Evolutionary conservation across 2,797 vertebrate genomes (phyloP).

Genomic region (Potorous gilbertii): DNA sequence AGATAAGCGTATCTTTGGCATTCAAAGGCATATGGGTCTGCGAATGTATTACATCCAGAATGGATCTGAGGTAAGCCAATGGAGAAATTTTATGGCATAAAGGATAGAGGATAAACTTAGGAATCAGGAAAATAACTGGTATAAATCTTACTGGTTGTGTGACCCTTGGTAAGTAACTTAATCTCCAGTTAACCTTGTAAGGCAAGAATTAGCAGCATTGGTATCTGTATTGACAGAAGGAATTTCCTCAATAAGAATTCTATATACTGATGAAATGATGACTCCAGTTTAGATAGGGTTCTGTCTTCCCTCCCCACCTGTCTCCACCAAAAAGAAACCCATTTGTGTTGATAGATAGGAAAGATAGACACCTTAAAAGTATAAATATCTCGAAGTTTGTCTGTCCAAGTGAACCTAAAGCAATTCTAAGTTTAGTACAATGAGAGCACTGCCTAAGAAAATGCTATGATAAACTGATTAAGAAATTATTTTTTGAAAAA

Average conservation of each 20-base stretch:
- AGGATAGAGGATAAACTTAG: not conserved
- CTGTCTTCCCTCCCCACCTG: not conserved
- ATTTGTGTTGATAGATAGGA: not conserved
- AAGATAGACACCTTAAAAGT: not conserved
- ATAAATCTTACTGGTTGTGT: not conserved
- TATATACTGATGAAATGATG: not conserved
- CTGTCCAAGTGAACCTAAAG: not conserved
- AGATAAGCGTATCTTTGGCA: not conserved
- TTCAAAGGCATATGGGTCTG: not conserved
- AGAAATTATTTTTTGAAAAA: not conserved
- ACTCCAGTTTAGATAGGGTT: not conserved
- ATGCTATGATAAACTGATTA: not conserved
- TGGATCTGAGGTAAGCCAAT: not conserved
- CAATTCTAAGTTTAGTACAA: not conserved
- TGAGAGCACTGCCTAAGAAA: slow-evolving; percentile 36
- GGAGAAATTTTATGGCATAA: not conserved
- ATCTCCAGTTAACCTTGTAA: not conserved
- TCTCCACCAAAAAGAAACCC: not conserved
- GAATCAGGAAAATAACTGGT: not conserved
- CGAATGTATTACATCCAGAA: not conserved
- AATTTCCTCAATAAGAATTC: not conserved
- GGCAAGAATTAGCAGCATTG: not conserved
- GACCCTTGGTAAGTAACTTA: not conserved
- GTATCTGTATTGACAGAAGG: not conserved
- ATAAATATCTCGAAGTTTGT: not conserved